A percentile compares a stretch with the other conserved stretches of the same genome.
phyloP scores from a whole-genome alignment of 2,888 invertebrate species.

The Tetheella fluctuosa region DNA sequence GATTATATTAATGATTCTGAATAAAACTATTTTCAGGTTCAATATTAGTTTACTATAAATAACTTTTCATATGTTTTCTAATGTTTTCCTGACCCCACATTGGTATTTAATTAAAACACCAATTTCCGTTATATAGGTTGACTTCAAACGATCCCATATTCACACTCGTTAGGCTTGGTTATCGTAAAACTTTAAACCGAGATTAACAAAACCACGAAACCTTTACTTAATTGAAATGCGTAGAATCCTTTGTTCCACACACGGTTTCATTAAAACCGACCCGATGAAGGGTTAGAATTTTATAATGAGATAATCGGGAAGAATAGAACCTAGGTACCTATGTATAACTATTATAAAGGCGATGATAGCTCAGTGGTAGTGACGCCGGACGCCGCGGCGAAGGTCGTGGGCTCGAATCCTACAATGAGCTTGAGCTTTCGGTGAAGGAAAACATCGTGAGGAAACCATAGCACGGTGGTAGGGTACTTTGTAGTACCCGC shows the following conservation, averaged over 20 bases:
- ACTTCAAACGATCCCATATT: slow-evolving; percentile 58
- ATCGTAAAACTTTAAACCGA: slow-evolving; percentile 61
- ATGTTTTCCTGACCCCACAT: slow-evolving; percentile 9
- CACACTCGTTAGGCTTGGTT: slow-evolving; percentile 47
- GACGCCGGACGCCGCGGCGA: too few relatives aligned
- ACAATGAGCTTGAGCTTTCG: too few relatives aligned
- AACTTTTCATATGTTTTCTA: slow-evolving; percentile 7
- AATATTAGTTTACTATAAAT: too few relatives aligned
- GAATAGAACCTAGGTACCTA: background rate
- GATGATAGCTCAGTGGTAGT: too few relatives aligned
- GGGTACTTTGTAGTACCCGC: too few relatives aligned
- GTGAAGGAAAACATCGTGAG: too few relatives aligned
- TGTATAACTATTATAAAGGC: too few relatives aligned
- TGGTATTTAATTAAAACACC: slow-evolving; percentile 13
- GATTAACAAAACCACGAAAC: slow-evolving; percentile 55
- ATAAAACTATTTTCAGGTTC: too few relatives aligned
- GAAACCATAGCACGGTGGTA: too few relatives aligned
- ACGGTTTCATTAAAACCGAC: slow-evolving; percentile 41
- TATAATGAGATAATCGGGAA: background rate
- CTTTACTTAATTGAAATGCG: slow-evolving; percentile 58
- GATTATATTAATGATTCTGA: too few relatives aligned
- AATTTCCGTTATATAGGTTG: slow-evolving; percentile 41
- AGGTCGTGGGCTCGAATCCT: too few relatives aligned
- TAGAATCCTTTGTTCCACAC: slow-evolving; percentile 59
- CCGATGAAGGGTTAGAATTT: slow-evolving; percentile 7